A percentile compares a stretch with the other conserved stretches of the same genome.
Conservation (phyloP, 2,888 invertebrate species). For the Philopedon plagiatum region DNA sequence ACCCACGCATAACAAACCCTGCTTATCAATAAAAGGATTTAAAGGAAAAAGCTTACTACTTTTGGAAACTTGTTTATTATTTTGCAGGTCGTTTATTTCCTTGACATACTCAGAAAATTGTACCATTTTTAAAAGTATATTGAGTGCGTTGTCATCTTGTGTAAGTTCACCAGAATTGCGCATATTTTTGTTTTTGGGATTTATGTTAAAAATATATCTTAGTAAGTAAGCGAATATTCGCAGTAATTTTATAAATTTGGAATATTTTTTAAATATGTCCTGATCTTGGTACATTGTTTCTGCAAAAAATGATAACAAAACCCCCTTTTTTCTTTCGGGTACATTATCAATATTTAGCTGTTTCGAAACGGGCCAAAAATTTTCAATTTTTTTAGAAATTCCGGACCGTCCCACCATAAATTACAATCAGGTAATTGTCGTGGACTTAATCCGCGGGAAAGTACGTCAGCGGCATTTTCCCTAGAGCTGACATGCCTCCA, state of each 20-base stretch:
- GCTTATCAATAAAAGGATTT: slow-evolving; percentile 35
- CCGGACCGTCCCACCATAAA: slow-evolving; percentile 44
- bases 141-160: not conserved
- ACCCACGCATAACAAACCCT: slow-evolving; percentile 30
- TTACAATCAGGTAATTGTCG: not conserved
- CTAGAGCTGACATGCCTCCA: slow-evolving; percentile 39
- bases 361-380: not conserved
- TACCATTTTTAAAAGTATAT: not conserved
- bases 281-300: not conserved
- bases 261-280: slow-evolving; percentile 24
- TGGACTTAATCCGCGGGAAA: slow-evolving; percentile 39
- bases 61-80: not conserved
- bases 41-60: slow-evolving; percentile 20
- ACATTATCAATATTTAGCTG: not conserved
- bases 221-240: slow-evolving; percentile 2
- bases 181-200: not conserved
- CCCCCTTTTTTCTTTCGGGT: not conserved
- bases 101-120: too few relatives aligned
- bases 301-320: not conserved
- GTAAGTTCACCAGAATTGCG: not conserved
- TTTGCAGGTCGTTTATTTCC: not conserved
- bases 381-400: not conserved
- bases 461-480: slow-evolving; percentile 47
- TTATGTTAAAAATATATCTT: slow-evolving; percentile 13
- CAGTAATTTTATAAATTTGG: slow-evolving; percentile 10